Conservation (phyloP, 2,888 invertebrate genomes). For the Disparrhopalites patrizii region DNA sequence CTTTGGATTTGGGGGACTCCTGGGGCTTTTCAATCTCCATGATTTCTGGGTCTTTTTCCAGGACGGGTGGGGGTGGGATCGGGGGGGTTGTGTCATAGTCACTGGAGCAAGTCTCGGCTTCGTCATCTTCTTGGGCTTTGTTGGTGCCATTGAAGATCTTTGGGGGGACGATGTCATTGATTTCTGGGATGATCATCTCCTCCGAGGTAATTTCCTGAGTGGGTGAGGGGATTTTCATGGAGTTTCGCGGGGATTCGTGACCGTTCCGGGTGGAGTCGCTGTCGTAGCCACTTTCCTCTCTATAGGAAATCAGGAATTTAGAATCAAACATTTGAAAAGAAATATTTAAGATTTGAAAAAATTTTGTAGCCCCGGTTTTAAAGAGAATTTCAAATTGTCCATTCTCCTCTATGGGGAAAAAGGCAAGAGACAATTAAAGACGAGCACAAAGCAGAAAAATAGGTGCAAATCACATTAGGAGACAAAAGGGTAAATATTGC, state of each 20-base stretch:
- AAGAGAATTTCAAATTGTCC: too few relatives aligned
- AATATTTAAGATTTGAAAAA: too few relatives aligned
- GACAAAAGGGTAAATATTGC: too few relatives aligned
- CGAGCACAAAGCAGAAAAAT: neutral
- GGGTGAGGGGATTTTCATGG: constrained; percentile 31
- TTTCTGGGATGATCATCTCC: neutral
- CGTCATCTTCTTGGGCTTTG: neutral
- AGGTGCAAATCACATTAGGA: too few relatives aligned
- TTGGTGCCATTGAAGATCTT: neutral
- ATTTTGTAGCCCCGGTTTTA: too few relatives aligned
- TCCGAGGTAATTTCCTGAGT: constrained; percentile 11
- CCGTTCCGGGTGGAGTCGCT: constrained; percentile 56
- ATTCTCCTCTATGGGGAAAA: too few relatives aligned
- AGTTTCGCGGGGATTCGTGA: constrained; percentile 41
- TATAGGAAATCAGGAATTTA: constrained; percentile 13
- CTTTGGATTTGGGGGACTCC: too few relatives aligned
- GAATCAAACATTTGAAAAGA: too few relatives aligned
- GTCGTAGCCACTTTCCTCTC: constrained; percentile 61
- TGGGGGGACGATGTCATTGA: neutral
- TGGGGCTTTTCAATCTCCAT: neutral
- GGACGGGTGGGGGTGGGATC: neutral
- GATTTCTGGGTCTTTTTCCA: neutral
- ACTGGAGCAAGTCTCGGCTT: neutral
- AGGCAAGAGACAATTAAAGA: too few relatives aligned
- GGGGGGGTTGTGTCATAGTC: neutral